Conservation (phyloP, 2,797 vertebrate species). For the Mycteria americana region DNA sequence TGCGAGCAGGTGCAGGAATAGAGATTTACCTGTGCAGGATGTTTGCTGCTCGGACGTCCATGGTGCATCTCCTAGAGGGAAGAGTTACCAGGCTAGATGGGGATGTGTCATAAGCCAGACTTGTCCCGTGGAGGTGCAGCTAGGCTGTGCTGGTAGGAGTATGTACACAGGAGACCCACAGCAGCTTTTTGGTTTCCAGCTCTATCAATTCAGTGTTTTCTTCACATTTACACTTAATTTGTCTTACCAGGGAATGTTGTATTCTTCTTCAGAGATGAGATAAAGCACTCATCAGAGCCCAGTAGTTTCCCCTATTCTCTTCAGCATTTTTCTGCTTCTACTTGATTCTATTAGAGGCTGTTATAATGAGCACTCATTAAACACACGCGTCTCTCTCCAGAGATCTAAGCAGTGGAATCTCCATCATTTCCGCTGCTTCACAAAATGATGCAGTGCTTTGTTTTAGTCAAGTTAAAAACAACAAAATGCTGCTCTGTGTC, state of each 20-base stretch:
- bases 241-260: neutral
- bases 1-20: neutral
- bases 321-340: neutral
- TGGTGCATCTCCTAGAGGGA: neutral
- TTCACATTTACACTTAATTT: neutral
- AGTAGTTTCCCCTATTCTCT: neutral
- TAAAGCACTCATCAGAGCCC: neutral
- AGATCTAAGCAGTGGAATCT: neutral
- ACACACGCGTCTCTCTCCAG: neutral
- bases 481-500: slow-evolving; percentile 12
- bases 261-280: neutral
- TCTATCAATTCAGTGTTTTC: neutral
- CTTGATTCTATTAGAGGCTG: slow-evolving; percentile 4
- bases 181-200: neutral
- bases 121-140: fast-evolving
- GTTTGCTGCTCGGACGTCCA: neutral
- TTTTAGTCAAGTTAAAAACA: slow-evolving; percentile 3
- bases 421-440: neutral
- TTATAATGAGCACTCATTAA: slow-evolving; percentile 24
- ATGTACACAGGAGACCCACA: neutral
- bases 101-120: neutral
- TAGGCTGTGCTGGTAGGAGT: neutral
- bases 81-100: neutral
- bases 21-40: neutral
- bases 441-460: neutral